Evolutionary conservation across 2,797 vertebrate species (phyloP), one percentile per base, ranked within the genome.

Genomic region (Gallinago nigripennis): DNA sequence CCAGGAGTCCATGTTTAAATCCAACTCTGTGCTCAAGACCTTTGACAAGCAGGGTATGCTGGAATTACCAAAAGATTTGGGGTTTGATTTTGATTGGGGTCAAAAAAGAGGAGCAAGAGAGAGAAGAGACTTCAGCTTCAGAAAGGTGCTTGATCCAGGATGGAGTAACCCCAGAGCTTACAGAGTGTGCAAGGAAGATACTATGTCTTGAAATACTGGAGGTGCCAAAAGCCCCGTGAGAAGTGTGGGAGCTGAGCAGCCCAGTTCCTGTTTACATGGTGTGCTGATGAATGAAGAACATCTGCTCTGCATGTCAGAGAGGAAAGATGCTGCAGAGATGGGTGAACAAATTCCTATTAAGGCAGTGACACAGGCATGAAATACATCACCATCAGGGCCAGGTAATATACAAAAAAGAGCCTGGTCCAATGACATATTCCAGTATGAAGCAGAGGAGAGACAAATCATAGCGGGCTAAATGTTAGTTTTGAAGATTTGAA

Each of bases 271-370:
- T 16, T 71, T 57, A 43, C 28, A 19, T 30, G 19, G 4, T 18
- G n/a, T 28, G 27, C 66, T 88, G 31, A 17, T 27, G 43, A 31
- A 8, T 56, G 68, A 84, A 6, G 39, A 71, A 33, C 35, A 51
- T 31, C 50, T 79, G 24, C 68, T 56, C 21, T 35, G 20, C 54
- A 79, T 58, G 8, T 6, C 31, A 53, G 0, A 0, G 1, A 25
- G 39, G 35, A 37, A 65, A 80, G 19, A 9, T 56, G 27, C 12
- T 94, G 17, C 27, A 63, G 28, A 75, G 11, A 11, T 41, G 51
- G 41, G 35, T 56, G 19, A 77, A 45, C 1, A 73, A 80, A 77
- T 66, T 91, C 20, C 11, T 35, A 8, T n/a, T 30, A 51, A 79
- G 39, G 9, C n/a, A 69, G 13, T 35, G 50, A 46, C 37, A 84